Evolutionary conservation across 1,140 invertebrate species (phyloP).

Genomic region (Bemisia tabaci): DNA sequence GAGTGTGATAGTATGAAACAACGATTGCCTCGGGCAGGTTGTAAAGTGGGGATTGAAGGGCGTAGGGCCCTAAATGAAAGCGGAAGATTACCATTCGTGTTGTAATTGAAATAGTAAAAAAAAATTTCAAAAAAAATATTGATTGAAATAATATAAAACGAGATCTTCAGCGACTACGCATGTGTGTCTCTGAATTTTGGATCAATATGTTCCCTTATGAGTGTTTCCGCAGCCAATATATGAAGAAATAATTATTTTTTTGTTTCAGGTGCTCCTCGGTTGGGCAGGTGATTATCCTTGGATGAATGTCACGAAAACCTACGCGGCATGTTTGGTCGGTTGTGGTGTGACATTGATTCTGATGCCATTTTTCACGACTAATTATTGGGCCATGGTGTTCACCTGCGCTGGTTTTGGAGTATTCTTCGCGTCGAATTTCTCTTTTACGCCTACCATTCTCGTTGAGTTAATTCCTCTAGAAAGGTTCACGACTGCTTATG

Average conservation of each 20-base stretch:
- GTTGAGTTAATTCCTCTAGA: constrained; percentile 65
- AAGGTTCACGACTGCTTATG: constrained; percentile 75
- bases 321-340: constrained; percentile 56
- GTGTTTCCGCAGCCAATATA: too few relatives aligned
- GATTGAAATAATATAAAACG: too few relatives aligned
- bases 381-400: constrained; percentile 40
- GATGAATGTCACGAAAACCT: constrained; percentile 70
- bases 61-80: too few relatives aligned
- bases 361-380: constrained; percentile 51
- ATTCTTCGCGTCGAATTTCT: constrained; percentile 73
- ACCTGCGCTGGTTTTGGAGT: constrained; percentile 54
- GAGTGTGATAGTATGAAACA: too few relatives aligned
- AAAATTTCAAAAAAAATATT: too few relatives aligned
- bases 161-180: too few relatives aligned
- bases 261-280: constrained; percentile 58
- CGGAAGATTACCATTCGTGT: too few relatives aligned
- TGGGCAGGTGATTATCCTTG: constrained; percentile 78
- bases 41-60: too few relatives aligned
- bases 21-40: too few relatives aligned
- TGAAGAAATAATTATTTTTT: constrained; percentile 15
- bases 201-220: too few relatives aligned
- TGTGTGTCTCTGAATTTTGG: too few relatives aligned
- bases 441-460: constrained; percentile 73
- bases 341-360: constrained; percentile 55
- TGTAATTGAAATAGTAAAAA: too few relatives aligned